phyloP scores from a whole-genome alignment of 2,113 vertebrate species.

The Propithecus coquereli region DNA sequence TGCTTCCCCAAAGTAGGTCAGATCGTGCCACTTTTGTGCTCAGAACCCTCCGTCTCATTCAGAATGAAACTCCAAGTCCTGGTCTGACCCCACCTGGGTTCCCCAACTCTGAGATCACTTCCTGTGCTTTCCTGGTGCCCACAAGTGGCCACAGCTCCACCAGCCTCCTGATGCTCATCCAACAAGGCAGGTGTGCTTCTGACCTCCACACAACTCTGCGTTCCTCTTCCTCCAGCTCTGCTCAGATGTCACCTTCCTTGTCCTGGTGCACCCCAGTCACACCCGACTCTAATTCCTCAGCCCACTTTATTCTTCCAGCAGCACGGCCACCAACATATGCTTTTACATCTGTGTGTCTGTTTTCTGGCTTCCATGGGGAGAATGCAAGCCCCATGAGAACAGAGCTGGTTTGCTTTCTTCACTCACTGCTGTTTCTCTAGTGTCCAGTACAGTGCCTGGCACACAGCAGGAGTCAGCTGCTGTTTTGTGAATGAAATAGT shows the following conservation, averaged over 20 bases:
- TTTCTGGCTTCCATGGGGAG: neutral
- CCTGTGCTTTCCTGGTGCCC: no score
- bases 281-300: neutral
- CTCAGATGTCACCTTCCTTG: no score
- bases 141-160: neutral
- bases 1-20: neutral
- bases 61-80: neutral
- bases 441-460: neutral
- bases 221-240: neutral
- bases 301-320: neutral
- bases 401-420: neutral
- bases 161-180: neutral
- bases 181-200: neutral
- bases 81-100: no score
- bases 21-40: neutral
- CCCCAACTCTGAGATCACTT: neutral
- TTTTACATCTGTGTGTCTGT: neutral
- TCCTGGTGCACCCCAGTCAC: no score
- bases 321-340: neutral
- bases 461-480: neutral
- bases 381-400: fast-evolving
- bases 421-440: fast-evolving
- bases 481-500: neutral
- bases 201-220: neutral
- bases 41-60: neutral